Evolutionary conservation across 2,888 invertebrate species (phyloP).

Genomic region (Acronicta alni): DNA sequence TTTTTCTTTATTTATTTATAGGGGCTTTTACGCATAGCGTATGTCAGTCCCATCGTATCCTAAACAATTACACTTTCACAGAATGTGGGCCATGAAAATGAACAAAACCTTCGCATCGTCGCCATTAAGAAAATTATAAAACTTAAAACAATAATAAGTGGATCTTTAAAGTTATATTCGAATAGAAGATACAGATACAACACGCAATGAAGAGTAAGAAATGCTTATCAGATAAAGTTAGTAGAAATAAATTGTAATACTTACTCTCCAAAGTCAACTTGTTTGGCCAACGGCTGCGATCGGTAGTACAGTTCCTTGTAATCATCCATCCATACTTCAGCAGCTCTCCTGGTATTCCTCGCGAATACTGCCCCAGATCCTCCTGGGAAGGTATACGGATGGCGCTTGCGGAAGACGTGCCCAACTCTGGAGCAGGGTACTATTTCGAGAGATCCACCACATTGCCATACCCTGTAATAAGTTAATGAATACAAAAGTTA

Average conservation of each 20-base stretch:
- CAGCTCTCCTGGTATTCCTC: constrained; percentile 97
- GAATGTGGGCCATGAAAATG: no score
- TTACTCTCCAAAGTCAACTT: constrained; percentile 97
- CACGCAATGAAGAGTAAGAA: no score
- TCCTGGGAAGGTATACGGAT: constrained; percentile 99
- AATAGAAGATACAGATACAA: no score
- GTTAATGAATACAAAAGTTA: neutral
- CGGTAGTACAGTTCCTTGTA: constrained; percentile 98
- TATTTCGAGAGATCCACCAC: constrained; percentile 98
- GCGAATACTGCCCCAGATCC: constrained; percentile 99
- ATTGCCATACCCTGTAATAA: constrained; percentile 96
- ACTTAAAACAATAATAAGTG: no score
- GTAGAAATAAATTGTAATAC: constrained; percentile 64
- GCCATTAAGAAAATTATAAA: no score
- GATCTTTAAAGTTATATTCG: no score
- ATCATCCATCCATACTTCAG: constrained; percentile 99
- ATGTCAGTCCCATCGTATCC: no score
- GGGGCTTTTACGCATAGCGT: no score
- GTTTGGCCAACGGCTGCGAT: constrained; percentile 96
- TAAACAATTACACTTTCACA: no score
- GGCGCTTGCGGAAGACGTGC: constrained; percentile 98
- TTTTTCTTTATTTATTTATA: no score
- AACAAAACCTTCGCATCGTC: no score
- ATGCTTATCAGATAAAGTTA: no score
- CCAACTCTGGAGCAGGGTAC: constrained; percentile 99